Evolutionary conservation across 2,888 invertebrate species (phyloP).

Genomic region (Eupithecia subfuscata): DNA sequence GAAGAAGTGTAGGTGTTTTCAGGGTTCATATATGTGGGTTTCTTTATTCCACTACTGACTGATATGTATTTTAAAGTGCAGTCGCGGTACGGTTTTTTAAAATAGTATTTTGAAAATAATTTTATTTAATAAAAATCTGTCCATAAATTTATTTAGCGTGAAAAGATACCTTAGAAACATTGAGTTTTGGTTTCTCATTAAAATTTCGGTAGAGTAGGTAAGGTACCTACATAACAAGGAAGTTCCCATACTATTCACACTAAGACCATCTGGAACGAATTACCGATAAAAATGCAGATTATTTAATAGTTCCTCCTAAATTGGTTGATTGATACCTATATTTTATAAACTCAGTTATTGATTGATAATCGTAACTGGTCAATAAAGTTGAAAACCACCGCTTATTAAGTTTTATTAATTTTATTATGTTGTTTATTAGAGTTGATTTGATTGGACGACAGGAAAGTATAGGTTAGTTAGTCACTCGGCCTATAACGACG

Average conservation of each 20-base stretch:
- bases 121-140: no score
- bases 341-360: conserved; percentile 1
- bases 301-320: not conserved
- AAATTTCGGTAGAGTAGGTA: not conserved
- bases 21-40: not conserved
- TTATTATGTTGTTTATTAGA: not conserved
- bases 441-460: not conserved
- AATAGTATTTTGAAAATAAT: no score
- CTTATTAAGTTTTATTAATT: conserved; percentile 2
- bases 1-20: not conserved
- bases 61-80: no score
- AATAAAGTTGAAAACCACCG: not conserved
- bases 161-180: not conserved
- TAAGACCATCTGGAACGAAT: not conserved
- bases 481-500: not conserved
- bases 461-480: not conserved
- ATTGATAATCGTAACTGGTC: conserved; percentile 1
- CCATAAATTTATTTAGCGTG: not conserved
- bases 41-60: not conserved
- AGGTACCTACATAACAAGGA: not conserved
- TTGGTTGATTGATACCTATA: not conserved
- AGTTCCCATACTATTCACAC: not conserved
- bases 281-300: not conserved
- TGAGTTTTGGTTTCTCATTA: not conserved
- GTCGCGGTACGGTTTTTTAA: no score